phyloP scores from a whole-genome alignment of 2,888 invertebrate genomes.

The Miltochrista miniata region DNA sequence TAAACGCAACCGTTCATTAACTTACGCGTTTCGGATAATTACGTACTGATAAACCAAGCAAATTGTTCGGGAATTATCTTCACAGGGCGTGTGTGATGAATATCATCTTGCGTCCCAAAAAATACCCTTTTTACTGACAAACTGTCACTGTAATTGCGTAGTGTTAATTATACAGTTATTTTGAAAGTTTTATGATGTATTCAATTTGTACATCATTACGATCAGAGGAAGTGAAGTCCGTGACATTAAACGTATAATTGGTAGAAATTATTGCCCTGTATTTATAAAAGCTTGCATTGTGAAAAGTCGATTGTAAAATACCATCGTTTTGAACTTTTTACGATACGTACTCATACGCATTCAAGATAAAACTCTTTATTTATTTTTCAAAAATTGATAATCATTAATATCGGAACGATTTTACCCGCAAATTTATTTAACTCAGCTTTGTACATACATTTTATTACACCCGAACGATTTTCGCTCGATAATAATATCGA shows the following conservation, averaged over 20 bases:
- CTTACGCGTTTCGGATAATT: constrained; percentile 77
- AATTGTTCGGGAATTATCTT: constrained; percentile 78
- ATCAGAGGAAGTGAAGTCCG: constrained; percentile 35
- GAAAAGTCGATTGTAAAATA: no score
- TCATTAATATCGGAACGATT: constrained; percentile 27
- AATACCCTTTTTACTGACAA: constrained; percentile 46
- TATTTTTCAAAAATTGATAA: constrained; percentile 28
- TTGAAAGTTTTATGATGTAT: constrained; percentile 55
- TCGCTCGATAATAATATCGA: constrained; percentile 29
- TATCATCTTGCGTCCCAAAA: constrained; percentile 65
- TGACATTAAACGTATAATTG: constrained; percentile 42
- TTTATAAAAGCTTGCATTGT: constrained; percentile 26
- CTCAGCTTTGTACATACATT: constrained; percentile 28
- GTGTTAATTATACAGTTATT: constrained; percentile 56
- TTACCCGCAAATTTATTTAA: constrained; percentile 33
- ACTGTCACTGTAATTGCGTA: constrained; percentile 55
- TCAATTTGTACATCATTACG: constrained; percentile 48
- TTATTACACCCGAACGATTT: constrained; percentile 28
- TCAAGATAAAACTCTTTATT: constrained; percentile 16
- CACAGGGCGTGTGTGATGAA: constrained; percentile 61
- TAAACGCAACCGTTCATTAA: constrained; percentile 74
- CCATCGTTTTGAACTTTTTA: not conserved
- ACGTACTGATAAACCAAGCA: constrained; percentile 79
- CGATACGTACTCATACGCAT: not conserved
- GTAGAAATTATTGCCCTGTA: constrained; percentile 36